Evolutionary conservation across 2,113 vertebrate species (phyloP).

Genomic region (Vireo altiloquus): DNA sequence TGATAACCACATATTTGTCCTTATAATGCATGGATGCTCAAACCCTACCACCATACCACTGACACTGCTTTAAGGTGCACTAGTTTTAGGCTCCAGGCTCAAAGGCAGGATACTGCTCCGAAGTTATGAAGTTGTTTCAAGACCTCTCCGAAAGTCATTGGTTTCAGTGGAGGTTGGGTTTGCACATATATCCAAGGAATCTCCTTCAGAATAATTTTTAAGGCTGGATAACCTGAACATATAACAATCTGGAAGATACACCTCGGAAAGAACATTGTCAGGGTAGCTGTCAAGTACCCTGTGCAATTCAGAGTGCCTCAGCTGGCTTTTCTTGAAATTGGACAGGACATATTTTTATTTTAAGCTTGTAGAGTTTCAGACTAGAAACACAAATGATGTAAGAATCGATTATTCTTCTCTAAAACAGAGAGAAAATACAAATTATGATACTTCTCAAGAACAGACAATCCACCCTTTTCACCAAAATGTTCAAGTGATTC

Average conservation of each 20-base stretch:
- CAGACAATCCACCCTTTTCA: neutral
- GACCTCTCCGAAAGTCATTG: neutral
- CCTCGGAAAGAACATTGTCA: neutral
- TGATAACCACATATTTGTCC: neutral
- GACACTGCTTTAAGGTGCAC: neutral
- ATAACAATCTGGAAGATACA: neutral
- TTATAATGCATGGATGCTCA: neutral
- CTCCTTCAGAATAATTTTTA: neutral
- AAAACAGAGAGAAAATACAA: neutral
- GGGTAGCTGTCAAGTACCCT: neutral
- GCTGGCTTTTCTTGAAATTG: neutral
- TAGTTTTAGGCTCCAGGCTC: neutral
- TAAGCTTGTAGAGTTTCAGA: neutral
- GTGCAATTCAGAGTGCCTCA: neutral
- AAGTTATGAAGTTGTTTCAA: neutral
- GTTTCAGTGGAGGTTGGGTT: neutral
- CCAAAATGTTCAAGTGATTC: neutral
- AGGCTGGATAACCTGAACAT: neutral
- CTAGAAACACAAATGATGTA: neutral
- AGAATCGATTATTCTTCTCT: neutral
- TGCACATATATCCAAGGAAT: neutral
- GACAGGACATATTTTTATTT: neutral
- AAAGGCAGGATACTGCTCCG: rapidly evolving
- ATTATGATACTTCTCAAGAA: neutral
- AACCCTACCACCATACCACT: neutral